These are phyloP conservation scores for Cirrhinus mrigala DNA, from an alignment of 2,797 vertebrate genomes.

Conservation along the genomic window DNA sequence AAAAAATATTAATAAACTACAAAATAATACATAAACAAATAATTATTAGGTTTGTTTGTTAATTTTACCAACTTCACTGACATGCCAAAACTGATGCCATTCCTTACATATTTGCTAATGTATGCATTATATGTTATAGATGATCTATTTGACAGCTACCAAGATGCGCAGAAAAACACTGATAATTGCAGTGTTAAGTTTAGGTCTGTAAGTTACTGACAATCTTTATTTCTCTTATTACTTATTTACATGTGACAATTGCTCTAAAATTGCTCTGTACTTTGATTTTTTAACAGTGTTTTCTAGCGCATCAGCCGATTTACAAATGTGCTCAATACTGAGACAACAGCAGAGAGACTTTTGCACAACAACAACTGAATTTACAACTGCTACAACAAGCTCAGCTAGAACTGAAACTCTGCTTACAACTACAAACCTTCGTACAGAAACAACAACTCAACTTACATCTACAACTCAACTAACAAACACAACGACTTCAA, in stretches of 20 bases:
- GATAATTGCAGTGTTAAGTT: neutral
- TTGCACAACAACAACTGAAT: neutral
- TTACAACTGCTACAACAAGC: neutral
- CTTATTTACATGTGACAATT: neutral
- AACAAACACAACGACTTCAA: neutral
- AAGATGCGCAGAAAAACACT: constrained; percentile 33
- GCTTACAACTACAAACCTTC: neutral
- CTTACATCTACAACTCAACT: neutral
- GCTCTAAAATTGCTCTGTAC: neutral
- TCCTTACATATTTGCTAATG: neutral
- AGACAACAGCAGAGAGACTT: neutral
- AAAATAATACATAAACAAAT: no score
- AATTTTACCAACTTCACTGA: neutral
- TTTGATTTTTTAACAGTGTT: neutral
- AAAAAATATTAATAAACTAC: neutral
- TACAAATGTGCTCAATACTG: neutral
- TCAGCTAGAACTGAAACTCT: neutral
- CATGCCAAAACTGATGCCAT: neutral
- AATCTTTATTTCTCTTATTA: neutral
- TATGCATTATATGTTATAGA: neutral
- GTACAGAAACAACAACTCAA: neutral
- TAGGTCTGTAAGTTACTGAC: neutral
- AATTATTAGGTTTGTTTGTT: no score
- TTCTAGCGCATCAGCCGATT: neutral
- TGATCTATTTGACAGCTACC: neutral